phyloP scores from a whole-genome alignment of 1,140 invertebrate species.

The Pogonomyrmex californicus region DNA sequence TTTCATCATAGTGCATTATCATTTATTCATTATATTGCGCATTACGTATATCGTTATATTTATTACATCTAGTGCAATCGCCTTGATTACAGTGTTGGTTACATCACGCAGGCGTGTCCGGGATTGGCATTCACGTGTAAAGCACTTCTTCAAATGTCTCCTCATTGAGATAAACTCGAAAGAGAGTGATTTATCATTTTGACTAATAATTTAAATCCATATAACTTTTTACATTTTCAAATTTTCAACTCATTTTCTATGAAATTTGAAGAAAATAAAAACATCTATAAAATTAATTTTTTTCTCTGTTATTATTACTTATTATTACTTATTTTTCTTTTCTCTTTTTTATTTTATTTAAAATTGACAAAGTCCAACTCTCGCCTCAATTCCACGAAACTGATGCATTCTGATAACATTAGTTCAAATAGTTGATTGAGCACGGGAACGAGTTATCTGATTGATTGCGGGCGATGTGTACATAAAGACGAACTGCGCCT shows the following conservation, averaged over 20 bases:
- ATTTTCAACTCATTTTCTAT: background rate
- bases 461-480: constrained; percentile 54
- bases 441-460: background rate
- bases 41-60: too few species aligned
- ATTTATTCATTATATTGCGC: background rate
- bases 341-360: background rate
- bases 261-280: constrained; percentile 13
- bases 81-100: constrained; percentile 12
- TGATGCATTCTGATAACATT: background rate
- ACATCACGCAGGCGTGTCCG: constrained; percentile 65
- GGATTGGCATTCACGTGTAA: constrained; percentile 22
- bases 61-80: constrained; percentile 10
- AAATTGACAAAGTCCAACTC: background rate
- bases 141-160: constrained; percentile 10
- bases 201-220: background rate
- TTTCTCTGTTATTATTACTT: background rate
- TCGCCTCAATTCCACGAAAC: background rate
- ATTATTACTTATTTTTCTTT: background rate
- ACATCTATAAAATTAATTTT: background rate
- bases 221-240: background rate
- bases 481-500: constrained; percentile 69
- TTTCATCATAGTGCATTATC: background rate
- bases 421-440: background rate
- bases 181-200: background rate
- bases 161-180: background rate